A percentile compares a stretch with the other conserved stretches of the same genome.
Conservation (phyloP, 2,797 vertebrate genomes). For the Chloroceryle inda region DNA sequence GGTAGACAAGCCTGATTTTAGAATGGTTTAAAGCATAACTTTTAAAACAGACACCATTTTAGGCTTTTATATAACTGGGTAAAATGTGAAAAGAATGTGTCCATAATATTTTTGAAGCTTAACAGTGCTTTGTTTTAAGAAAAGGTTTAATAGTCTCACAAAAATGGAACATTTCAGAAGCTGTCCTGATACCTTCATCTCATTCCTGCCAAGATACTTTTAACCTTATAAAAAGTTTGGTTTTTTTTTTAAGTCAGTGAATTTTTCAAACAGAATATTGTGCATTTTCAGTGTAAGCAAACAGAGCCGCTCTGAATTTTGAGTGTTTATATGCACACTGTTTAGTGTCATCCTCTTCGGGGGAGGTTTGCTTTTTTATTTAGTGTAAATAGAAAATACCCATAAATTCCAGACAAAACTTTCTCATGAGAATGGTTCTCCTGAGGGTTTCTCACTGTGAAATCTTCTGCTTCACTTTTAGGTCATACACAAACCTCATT, state of each 20-base stretch:
- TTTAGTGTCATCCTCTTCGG: background rate
- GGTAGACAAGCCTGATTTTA: background rate
- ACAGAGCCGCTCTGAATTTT: background rate
- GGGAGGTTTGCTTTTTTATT: background rate
- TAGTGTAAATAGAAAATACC: background rate
- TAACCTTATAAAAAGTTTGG: background rate
- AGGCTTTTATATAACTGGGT: background rate
- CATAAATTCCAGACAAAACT: background rate
- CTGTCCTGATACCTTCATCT: background rate
- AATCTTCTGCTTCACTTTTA: constrained; percentile 9
- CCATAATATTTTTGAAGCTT: background rate
- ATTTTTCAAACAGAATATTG: background rate
- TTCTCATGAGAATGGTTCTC: background rate
- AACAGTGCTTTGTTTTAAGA: background rate
- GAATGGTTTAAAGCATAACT: background rate
- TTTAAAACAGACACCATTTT: background rate
- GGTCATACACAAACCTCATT: background rate
- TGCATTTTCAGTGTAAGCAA: background rate
- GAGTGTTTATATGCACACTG: background rate
- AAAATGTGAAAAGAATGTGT: background rate
- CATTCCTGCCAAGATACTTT: background rate
- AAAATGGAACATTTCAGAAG: background rate
- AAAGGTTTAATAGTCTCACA: background rate
- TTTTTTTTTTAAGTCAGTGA: background rate
- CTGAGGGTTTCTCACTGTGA: background rate